These are phyloP conservation scores for Leptonema lineaticorne DNA, from an alignment of 1,140 invertebrate genomes.

Conservation along the genomic window DNA sequence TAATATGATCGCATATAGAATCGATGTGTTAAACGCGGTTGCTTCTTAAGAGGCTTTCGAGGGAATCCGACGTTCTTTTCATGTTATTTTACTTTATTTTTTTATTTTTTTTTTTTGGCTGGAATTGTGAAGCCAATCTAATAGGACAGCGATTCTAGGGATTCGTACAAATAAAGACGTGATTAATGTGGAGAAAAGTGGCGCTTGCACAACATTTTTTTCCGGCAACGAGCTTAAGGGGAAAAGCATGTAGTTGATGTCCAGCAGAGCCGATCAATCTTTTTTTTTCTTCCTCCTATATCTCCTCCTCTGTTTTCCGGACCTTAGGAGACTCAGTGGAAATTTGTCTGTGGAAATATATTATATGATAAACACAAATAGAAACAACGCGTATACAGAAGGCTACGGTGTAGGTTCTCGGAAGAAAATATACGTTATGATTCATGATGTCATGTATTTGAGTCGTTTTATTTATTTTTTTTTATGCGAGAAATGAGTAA, in stretches of 20 bases:
- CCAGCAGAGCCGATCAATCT: conserved; percentile 12
- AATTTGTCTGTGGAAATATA: conserved; percentile 7
- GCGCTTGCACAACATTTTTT: not conserved
- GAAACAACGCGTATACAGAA: too few species aligned
- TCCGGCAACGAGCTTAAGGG: not conserved
- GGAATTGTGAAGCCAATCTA: not conserved
- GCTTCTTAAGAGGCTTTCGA: too few species aligned
- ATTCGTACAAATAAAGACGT: conserved; percentile 11
- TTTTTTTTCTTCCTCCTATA: not conserved
- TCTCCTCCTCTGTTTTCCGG: not conserved
- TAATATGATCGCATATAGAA: too few species aligned
- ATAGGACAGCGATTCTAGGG: conserved; percentile 5
- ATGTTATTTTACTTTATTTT: not conserved
- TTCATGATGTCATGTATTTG: too few species aligned
- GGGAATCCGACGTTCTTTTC: too few species aligned
- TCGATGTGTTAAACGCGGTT: too few species aligned
- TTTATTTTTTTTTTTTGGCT: not conserved
- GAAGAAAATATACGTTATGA: too few species aligned
- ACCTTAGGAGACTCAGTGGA: not conserved
- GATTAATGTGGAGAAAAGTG: conserved; percentile 8
- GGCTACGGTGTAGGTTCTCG: too few species aligned
- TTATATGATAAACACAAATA: conserved; percentile 1
- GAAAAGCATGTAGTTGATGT: conserved; percentile 16
- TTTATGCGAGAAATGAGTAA: too few species aligned
- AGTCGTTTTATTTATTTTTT: too few species aligned